Evolutionary conservation across 1,140 invertebrate species (phyloP), one percentile per base, ranked within the genome.

Genomic region (Brachionus rotundiformis): DNA sequence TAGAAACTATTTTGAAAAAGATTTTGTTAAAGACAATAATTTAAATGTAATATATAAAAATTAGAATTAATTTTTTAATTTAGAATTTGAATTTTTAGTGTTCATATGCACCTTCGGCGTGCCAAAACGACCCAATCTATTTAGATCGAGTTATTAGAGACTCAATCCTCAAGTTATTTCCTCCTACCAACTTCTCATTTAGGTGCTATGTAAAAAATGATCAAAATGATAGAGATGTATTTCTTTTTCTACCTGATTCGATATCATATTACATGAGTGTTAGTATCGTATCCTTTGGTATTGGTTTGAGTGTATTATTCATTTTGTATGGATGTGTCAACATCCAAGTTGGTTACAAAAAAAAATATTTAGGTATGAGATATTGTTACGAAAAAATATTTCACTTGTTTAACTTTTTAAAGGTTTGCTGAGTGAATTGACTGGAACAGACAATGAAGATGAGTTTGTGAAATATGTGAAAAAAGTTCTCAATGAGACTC

Each of bases 391-490:
- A 44, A 47, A 44, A n/a, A 13, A 27, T 2, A 44, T n/a, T 3
- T 11, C 7, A 39, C 36, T 36, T 23, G 16, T 71, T n/a, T 19
- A 10, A 13, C n/a, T 36, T 68, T 36, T 68, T 39, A 19, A 73
- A 44, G 68, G 36, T 11, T 44, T 47, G 19, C 5, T 73, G 13
- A 73, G 39, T 13, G 10, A 73, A 73, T 16, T 71, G 16, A 19
- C n/a, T 1, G 39, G 39, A 19, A 33, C 29, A 2, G 16, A 11
- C 23, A 31, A 41, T 10, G 39, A 73, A 73, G 68, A 73, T 44
- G 33, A 41, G 6, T 73, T 73, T 44, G 25, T 44, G 25, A 73
- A 41, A 11, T 73, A 73, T 73, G 68, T 73, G 1, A 73, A 73
- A 73, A 44, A 73, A 73, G 19, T 73, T 41, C 36, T 73, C 4